Percentiles rank a stretch among this genome's conserved stretches.
phyloP scores from a whole-genome alignment of 2,888 invertebrate species.

The Coecobrya sp. region DNA sequence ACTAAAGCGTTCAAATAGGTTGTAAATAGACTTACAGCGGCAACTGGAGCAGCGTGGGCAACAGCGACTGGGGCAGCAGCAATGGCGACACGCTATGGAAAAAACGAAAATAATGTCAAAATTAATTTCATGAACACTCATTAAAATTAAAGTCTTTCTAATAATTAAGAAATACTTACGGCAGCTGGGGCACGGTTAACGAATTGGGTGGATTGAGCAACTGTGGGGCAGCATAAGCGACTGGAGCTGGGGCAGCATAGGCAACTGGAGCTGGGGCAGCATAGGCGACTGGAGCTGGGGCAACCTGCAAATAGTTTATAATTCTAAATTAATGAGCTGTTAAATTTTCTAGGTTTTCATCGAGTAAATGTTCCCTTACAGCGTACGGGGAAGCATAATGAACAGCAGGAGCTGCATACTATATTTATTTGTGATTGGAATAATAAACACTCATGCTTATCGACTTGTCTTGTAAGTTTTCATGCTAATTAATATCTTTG shows the following conservation, averaged over 20 bases:
- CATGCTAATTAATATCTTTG: background rate
- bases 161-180: no score
- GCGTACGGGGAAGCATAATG: background rate
- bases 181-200: constrained; percentile 81
- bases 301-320: background rate
- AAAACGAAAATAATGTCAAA: no score
- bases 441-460: no score
- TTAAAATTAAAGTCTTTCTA: no score
- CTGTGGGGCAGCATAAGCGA: constrained; percentile 22
- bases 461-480: background rate
- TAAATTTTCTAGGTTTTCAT: no score
- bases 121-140: no score
- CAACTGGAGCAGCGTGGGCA: constrained; percentile 53
- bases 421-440: background rate
- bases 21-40: background rate
- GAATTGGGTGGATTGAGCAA: constrained; percentile 38
- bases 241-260: constrained; percentile 14
- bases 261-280: background rate
- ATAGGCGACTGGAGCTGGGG: constrained; percentile 1
- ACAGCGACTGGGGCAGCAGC: constrained; percentile 46
- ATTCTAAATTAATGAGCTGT: background rate
- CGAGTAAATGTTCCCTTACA: background rate
- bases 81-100: no score
- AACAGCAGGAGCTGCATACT: background rate
- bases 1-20: no score